A percentile compares a stretch with the other conserved stretches of the same genome.
These are phyloP conservation scores for Cyanoderma ruficeps DNA, from an alignment of 2,113 vertebrate genomes.

Conservation along the genomic window DNA sequence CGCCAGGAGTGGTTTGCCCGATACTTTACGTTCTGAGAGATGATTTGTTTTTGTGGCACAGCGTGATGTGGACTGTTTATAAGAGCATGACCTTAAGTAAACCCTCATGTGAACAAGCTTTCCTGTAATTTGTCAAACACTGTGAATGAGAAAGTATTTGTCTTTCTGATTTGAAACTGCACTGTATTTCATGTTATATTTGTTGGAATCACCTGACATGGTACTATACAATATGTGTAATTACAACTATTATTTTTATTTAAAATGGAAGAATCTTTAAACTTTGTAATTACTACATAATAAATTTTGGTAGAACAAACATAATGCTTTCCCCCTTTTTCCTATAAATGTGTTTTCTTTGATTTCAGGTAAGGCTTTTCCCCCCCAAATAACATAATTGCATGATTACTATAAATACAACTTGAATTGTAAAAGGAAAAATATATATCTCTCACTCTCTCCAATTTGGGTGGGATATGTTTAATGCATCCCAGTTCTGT, in stretches of 20 bases:
- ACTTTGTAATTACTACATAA: slow-evolving; percentile 91
- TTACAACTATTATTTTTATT: slow-evolving; percentile 82
- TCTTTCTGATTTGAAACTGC: slow-evolving; percentile 74
- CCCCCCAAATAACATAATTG: neutral
- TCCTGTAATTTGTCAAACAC: slow-evolving; percentile 74
- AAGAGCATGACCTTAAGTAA: slow-evolving; percentile 85
- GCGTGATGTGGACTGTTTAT: slow-evolving; percentile 71
- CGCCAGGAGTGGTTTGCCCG: slow-evolving; percentile 98
- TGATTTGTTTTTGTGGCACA: slow-evolving; percentile 59
- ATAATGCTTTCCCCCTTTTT: slow-evolving; percentile 62
- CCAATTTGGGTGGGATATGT: neutral
- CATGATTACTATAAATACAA: slow-evolving; percentile 51
- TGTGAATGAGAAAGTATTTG: slow-evolving; percentile 79
- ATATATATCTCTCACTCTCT: neutral
- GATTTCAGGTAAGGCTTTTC: slow-evolving; percentile 46
- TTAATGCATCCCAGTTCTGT: neutral
- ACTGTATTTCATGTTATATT: slow-evolving; percentile 74
- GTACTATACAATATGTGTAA: slow-evolving; percentile 75
- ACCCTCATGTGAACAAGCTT: slow-evolving; percentile 68
- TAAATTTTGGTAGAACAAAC: slow-evolving; percentile 95
- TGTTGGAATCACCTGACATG: slow-evolving; percentile 73
- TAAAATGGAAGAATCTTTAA: slow-evolving; percentile 86
- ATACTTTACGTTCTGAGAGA: slow-evolving; percentile 97
- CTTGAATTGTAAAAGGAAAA: slow-evolving; percentile 2
- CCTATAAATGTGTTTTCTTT: slow-evolving; percentile 59